Conservation (phyloP, 1,140 invertebrate species). For the Drosophila repletoides region DNA sequence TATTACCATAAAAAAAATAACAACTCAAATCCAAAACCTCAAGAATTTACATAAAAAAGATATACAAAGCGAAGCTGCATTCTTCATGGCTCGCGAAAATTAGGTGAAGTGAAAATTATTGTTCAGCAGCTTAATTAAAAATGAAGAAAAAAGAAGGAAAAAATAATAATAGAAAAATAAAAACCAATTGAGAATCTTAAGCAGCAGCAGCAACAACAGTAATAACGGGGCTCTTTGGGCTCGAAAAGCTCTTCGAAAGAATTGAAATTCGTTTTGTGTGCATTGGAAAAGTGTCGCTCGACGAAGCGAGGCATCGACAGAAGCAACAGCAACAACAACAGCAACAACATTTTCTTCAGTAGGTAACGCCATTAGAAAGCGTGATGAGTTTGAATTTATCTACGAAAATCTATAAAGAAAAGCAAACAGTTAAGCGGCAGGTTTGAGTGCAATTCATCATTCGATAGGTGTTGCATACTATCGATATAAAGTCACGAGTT, state of each 20-base stretch:
- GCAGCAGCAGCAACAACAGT: conserved; percentile 37
- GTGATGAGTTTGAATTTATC: conserved; percentile 33
- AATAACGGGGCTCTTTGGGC: conserved; percentile 33
- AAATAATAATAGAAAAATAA: conserved; percentile 9
- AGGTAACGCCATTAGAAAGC: conserved; percentile 49
- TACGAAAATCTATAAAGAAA: conserved; percentile 32
- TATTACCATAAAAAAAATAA: conserved; percentile 32
- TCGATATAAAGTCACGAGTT: conserved; percentile 14
- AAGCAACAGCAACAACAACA: not conserved
- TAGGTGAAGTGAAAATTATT: conserved; percentile 66
- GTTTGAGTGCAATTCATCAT: conserved; percentile 37
- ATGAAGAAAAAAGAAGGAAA: not conserved
- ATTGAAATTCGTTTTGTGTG: conserved; percentile 45
- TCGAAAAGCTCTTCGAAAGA: conserved; percentile 33
- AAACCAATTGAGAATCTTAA: conserved; percentile 53
- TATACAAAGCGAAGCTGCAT: conserved; percentile 12
- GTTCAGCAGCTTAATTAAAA: conserved; percentile 65
- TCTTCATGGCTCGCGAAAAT: conserved; percentile 43
- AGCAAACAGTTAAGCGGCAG: conserved; percentile 21
- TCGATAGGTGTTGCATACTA: conserved; percentile 11
- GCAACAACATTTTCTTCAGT: conserved; percentile 16
- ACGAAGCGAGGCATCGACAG: conserved; percentile 38
- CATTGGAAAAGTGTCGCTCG: conserved; percentile 52
- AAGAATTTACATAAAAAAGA: conserved; percentile 50
- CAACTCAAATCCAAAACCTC: not conserved